Conservation (phyloP, 2,888 invertebrate species). For the Leucania comma region DNA sequence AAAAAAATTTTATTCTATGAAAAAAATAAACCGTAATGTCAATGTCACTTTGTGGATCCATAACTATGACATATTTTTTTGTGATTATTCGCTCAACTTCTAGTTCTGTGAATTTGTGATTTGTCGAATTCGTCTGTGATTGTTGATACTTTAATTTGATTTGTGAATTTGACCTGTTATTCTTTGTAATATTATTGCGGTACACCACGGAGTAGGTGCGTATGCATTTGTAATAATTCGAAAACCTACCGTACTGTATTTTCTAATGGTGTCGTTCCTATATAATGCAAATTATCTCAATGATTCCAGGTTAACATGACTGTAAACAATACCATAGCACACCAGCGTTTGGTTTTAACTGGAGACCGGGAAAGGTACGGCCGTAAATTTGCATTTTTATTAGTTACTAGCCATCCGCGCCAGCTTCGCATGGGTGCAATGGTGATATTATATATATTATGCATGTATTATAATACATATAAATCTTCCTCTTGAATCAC, state of each 20-base stretch:
- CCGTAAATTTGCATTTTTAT: not conserved
- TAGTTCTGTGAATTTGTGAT: not conserved
- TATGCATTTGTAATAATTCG: not conserved
- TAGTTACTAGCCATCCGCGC: no score
- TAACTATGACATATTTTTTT: not conserved
- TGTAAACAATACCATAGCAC: slow-evolving; percentile 88
- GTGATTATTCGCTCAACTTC: not conserved
- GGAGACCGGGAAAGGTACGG: slow-evolving; percentile 87
- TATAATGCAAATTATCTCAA: not conserved
- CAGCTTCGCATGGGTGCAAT: no score
- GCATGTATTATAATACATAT: no score
- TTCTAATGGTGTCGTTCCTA: not conserved
- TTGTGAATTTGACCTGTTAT: not conserved
- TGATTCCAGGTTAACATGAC: slow-evolving; percentile 77
- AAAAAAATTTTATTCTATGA: no score
- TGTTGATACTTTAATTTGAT: slow-evolving; percentile 6
- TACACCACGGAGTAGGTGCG: slow-evolving; percentile 8
- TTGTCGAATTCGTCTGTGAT: not conserved
- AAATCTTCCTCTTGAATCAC: no score
- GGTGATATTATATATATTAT: no score
- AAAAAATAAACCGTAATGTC: not conserved
- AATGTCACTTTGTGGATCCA: no score
- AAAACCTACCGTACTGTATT: not conserved
- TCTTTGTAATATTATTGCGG: not conserved
- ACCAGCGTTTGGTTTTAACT: slow-evolving; percentile 87